Conservation (phyloP, 2,113 vertebrate species). For the Acanthochromis polyacanthus region DNA sequence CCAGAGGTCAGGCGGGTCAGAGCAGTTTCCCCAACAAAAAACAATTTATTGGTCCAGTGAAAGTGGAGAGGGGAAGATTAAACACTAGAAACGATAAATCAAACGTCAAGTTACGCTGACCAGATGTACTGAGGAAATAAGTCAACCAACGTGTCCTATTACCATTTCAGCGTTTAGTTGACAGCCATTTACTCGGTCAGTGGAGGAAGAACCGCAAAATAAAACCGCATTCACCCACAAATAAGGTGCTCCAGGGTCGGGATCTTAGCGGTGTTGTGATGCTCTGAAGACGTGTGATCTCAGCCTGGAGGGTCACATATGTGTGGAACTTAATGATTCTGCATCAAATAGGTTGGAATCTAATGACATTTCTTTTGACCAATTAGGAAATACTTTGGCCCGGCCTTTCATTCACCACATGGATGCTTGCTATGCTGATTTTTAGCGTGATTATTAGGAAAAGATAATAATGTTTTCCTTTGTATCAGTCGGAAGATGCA, state of each 20-base stretch:
- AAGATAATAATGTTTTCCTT: too few relatives aligned
- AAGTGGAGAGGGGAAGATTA: constrained; percentile 9
- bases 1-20: constrained; percentile 44
- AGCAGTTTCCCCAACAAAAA: constrained; percentile 21
- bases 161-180: constrained; percentile 17
- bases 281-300: constrained; percentile 8
- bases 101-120: constrained; percentile 23
- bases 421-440: too few relatives aligned
- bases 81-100: constrained; percentile 28
- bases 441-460: too few relatives aligned
- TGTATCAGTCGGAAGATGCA: neutral
- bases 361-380: neutral
- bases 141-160: constrained; percentile 11
- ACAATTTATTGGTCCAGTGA: constrained; percentile 8
- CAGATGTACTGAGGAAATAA: constrained; percentile 14
- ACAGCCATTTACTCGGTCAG: constrained; percentile 4
- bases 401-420: too few relatives aligned
- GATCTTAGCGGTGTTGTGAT: constrained; percentile 1
- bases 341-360: constrained; percentile 1
- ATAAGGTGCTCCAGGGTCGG: constrained; percentile 14
- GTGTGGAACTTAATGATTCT: neutral
- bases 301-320: neutral
- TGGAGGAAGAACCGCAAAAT: neutral
- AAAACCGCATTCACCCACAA: constrained; percentile 17
- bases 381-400: too few relatives aligned